phyloP scores from a whole-genome alignment of 35 echinoderm and acorn worm genomes.

The Chiridota heheva region DNA sequence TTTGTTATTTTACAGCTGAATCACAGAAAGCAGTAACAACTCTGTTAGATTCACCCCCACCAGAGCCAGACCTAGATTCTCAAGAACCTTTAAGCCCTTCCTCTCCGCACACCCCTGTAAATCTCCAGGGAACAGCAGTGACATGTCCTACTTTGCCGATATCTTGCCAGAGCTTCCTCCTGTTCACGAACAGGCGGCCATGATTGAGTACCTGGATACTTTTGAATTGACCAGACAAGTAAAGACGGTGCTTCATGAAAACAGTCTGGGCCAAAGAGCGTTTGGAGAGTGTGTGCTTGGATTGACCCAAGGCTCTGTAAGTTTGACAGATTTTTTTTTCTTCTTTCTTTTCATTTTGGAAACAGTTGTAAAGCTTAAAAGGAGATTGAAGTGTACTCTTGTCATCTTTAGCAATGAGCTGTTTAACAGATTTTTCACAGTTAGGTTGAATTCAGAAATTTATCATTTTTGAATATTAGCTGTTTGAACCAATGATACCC shows the following conservation, averaged over 20 bases:
- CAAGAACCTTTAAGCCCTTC: constrained; percentile 32
- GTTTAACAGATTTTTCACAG: no score
- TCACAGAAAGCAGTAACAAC: no score
- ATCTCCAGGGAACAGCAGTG: background rate
- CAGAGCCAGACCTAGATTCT: background rate
- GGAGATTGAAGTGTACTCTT: no score
- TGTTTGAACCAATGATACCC: no score
- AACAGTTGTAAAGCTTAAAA: no score
- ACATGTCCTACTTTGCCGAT: no score
- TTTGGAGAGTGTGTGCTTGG: constrained; percentile 96
- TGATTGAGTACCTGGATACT: constrained; percentile 91
- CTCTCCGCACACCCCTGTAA: constrained; percentile 15
- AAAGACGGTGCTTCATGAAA: constrained; percentile 83
- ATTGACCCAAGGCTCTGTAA: constrained; percentile 93
- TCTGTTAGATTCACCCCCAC: background rate
- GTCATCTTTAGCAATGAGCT: no score
- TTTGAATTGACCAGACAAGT: constrained; percentile 88
- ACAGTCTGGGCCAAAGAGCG: constrained; percentile 92
- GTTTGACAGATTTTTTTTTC: background rate
- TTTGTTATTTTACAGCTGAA: no score
- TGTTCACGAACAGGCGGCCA: constrained; percentile 92
- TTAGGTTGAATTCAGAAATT: no score
- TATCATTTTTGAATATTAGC: no score
- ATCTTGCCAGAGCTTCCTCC: constrained; percentile 77
- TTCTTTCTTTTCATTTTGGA: no score